Base-by-base conservation (phyloP, 2,113 vertebrate genomes). In the Triplophysa rosa region DNA sequence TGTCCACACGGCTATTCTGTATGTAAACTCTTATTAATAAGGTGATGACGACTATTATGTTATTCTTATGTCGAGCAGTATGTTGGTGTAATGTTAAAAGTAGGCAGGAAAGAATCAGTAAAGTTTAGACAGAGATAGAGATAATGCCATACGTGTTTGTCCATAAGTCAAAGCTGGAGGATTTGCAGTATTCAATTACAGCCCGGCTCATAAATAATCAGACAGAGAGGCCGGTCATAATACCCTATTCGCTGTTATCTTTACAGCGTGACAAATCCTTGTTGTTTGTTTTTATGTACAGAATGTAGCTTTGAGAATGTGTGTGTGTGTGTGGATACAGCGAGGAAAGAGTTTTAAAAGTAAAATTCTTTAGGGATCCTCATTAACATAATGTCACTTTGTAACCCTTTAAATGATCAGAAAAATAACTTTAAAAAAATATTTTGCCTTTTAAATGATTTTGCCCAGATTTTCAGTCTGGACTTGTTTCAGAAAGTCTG, bases 231-330 rank as follows among this genome's bases (percentile, higher is more conserved):
- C 83, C 85, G 83, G 88, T 86, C 77, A 89, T 86, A 88, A 88
- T 80, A 73, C 76, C 73, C 72, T 85, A 83, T 88, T 88, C 86
- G 87, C 85, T 87, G 80, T 83, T 86, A 84, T 82, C 86, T 87
- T 79, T 89, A 84, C 63, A 67, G 82, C 85, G 77, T 90, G 90
- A 87, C 87, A 86, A 87, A 91, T 90, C 84, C 87, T 86, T 62
- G 82, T 86, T 89, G 84, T 87, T 87, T 82, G 80, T 89, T 84
- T 91, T 89, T 90, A 86, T 79, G 74, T 83, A 84, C 84, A 62
- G 70, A 85, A 78, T 66, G 67, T 78, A 85, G 85, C 85, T 80
- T 78, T 71, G 68, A 80, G 79, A 79, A 77, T 14, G 68, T 26
- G 33, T 69, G 79, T 63, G 66, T 80, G 45, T 68, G 62, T 49